phyloP scores from a whole-genome alignment of 2,888 invertebrate genomes.

The Agonum fuliginosum region DNA sequence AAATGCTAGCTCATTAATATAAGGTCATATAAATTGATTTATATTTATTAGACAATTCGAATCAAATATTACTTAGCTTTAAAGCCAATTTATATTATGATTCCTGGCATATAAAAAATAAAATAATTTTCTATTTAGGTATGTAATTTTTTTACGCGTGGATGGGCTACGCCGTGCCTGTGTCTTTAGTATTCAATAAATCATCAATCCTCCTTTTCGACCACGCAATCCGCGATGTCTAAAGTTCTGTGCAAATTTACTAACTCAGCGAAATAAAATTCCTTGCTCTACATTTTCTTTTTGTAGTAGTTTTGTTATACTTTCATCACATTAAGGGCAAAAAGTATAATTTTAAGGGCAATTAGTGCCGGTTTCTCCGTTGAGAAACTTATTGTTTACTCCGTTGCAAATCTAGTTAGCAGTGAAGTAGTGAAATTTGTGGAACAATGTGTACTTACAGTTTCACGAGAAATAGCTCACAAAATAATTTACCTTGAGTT shows the following conservation, averaged over 20 bases:
- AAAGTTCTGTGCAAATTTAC: not conserved
- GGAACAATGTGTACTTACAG: constrained; percentile 6
- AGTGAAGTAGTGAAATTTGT: constrained; percentile 2
- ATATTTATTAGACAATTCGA: too few relatives aligned
- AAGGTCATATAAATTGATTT: too few relatives aligned
- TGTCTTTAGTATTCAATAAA: not conserved
- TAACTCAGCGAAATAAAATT: not conserved
- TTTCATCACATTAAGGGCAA: constrained; percentile 18
- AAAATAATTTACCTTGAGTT: too few relatives aligned
- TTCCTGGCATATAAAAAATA: too few relatives aligned
- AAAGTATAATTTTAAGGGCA: constrained; percentile 17
- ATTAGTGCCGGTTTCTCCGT: constrained; percentile 13
- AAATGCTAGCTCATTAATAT: too few relatives aligned
- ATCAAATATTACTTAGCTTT: too few relatives aligned
- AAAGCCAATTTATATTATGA: too few relatives aligned
- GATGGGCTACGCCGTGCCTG: not conserved
- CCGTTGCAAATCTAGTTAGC: constrained; percentile 3
- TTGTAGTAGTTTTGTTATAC: not conserved
- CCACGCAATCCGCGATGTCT: not conserved
- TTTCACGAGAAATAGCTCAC: not conserved
- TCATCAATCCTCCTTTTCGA: constrained; percentile 13
- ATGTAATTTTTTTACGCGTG: too few relatives aligned
- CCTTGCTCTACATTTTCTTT: not conserved
- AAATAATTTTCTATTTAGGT: too few relatives aligned
- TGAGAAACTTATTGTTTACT: constrained; percentile 28